These are phyloP conservation scores for Decapterus maruadsi DNA, from an alignment of 2,797 vertebrate genomes.

Conservation along the genomic window DNA sequence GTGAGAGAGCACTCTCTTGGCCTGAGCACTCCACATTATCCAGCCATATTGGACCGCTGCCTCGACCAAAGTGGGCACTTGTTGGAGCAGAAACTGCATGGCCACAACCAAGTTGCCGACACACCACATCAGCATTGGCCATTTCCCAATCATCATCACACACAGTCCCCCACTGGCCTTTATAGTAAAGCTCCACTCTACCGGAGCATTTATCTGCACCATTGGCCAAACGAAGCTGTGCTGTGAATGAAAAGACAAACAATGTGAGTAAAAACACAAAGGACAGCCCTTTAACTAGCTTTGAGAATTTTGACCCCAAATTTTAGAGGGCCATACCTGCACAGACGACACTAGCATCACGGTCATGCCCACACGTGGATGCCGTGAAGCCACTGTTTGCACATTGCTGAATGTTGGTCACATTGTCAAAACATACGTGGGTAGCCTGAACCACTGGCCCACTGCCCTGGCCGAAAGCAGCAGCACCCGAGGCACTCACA, in stretches of 20 bases:
- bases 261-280: background rate
- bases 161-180: slow-evolving; percentile 79
- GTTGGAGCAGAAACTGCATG: slow-evolving; percentile 63
- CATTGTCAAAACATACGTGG: slow-evolving; percentile 59
- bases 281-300: background rate
- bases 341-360: slow-evolving; percentile 67
- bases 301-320: background rate
- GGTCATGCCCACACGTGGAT: slow-evolving; percentile 63
- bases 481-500: background rate
- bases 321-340: slow-evolving; percentile 65
- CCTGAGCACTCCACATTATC: slow-evolving; percentile 77
- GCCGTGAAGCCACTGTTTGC: slow-evolving; percentile 55
- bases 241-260: slow-evolving; percentile 54
- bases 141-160: slow-evolving; percentile 78
- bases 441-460: slow-evolving; percentile 67
- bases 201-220: slow-evolving; percentile 74
- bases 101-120: slow-evolving; percentile 78
- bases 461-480: slow-evolving; percentile 55
- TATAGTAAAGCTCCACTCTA: slow-evolving; percentile 72
- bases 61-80: slow-evolving; percentile 74
- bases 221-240: slow-evolving; percentile 47
- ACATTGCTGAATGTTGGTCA: slow-evolving; percentile 64
- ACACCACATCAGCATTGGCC: slow-evolving; percentile 68
- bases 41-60: slow-evolving; percentile 80
- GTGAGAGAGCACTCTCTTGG: slow-evolving; percentile 60